These are phyloP conservation scores for Hylomyscus alleni DNA, from an alignment of 2,797 vertebrate genomes.

Conservation along the genomic window DNA sequence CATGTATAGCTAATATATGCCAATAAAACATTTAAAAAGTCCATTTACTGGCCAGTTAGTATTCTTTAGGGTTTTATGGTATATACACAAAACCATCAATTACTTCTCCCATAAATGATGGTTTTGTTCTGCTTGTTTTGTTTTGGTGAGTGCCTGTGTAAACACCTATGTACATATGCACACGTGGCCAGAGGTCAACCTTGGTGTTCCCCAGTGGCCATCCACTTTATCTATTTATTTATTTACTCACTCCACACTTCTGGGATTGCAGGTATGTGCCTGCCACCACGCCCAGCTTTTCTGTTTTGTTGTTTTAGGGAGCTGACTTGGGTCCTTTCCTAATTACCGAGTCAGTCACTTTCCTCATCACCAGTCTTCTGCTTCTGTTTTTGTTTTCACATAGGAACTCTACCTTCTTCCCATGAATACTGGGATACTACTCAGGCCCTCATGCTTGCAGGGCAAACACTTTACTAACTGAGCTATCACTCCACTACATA, in stretches of 20 bases:
- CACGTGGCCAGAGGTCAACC: neutral
- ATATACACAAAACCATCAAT: neutral
- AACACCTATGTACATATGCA: neutral
- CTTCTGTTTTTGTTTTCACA: neutral
- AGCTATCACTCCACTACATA: neutral
- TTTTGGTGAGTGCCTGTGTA: neutral
- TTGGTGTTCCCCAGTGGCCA: neutral
- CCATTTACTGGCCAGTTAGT: conserved; percentile 34
- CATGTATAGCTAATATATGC: neutral
- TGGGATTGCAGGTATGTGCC: neutral
- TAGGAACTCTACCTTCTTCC: neutral
- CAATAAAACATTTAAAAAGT: neutral
- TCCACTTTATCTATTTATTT: no score
- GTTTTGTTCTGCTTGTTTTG: neutral
- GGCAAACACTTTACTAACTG: neutral
- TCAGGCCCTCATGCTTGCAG: neutral
- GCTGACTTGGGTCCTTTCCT: neutral
- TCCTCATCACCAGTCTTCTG: neutral
- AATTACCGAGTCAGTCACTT: neutral
- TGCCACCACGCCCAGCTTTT: neutral
- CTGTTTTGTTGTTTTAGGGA: neutral
- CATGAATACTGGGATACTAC: neutral
- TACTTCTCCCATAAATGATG: conserved; percentile 31
- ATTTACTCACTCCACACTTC: neutral
- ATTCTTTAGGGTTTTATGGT: conserved; percentile 40